Evolutionary conservation across 2,888 invertebrate species (phyloP).

Genomic region (Hecatera dysodea): DNA sequence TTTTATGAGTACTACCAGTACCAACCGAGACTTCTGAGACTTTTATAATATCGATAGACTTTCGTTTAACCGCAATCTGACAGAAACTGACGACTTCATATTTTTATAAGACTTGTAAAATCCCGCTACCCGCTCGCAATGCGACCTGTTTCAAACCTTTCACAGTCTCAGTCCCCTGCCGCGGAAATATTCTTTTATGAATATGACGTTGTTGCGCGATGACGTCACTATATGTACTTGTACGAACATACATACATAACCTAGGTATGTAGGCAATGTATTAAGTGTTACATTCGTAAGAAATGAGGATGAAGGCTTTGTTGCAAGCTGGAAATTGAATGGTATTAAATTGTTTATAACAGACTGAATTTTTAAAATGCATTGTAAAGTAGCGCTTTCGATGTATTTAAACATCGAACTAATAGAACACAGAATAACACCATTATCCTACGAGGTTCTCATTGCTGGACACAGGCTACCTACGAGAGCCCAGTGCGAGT

Average conservation of each 20-base stretch:
- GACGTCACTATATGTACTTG: slow-evolving; percentile 24
- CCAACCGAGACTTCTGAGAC: too few species aligned
- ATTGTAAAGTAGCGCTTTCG: background rate
- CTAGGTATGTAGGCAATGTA: background rate
- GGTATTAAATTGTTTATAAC: slow-evolving; percentile 1
- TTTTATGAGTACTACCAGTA: background rate
- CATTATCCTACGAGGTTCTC: too few species aligned
- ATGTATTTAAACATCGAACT: background rate
- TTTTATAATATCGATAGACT: too few species aligned
- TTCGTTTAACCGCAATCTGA: too few species aligned
- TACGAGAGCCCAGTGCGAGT: too few species aligned
- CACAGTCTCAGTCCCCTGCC: slow-evolving; percentile 18
- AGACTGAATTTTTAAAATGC: background rate
- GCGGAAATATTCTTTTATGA: slow-evolving; percentile 59
- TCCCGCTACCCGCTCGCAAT: slow-evolving; percentile 6
- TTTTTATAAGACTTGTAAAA: too few species aligned
- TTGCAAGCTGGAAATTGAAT: background rate
- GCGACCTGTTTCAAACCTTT: slow-evolving; percentile 18
- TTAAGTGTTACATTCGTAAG: slow-evolving; percentile 14
- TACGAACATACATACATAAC: background rate
- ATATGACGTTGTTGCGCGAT: slow-evolving; percentile 43
- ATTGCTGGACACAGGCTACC: too few species aligned
- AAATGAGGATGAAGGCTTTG: slow-evolving; percentile 6
- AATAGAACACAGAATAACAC: too few species aligned
- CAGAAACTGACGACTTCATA: too few species aligned